Conservation (phyloP, 2,113 vertebrate species). For the Mandrillus leucophaeus region DNA sequence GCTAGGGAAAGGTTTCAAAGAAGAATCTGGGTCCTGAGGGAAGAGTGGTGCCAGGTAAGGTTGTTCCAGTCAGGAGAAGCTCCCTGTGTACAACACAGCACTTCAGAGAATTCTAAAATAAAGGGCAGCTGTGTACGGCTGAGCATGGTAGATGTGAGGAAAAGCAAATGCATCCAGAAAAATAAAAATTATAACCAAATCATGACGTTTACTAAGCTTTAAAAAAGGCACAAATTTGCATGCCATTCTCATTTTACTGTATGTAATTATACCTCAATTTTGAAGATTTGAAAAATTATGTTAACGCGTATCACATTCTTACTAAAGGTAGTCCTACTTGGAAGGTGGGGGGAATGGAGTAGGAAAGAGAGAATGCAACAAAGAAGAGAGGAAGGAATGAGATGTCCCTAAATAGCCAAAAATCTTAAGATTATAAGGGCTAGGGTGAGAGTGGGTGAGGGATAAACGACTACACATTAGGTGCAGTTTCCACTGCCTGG, state of each 20-base stretch:
- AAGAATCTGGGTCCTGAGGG: not conserved
- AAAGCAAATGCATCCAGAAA: not conserved
- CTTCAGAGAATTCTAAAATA: not conserved
- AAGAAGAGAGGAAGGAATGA: not conserved
- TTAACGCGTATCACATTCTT: not conserved
- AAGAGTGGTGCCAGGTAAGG: not conserved
- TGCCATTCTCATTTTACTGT: not conserved
- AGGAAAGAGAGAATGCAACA: not conserved
- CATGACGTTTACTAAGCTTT: not conserved
- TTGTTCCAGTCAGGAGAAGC: not conserved
- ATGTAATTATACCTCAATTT: not conserved
- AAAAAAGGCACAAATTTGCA: not conserved
- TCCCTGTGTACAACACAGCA: not conserved
- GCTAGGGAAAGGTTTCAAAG: not conserved
- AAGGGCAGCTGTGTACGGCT: not conserved
- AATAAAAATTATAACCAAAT: not conserved
- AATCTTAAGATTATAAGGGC: not conserved
- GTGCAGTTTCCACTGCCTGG: too few relatives aligned
- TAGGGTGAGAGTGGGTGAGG: too few relatives aligned
- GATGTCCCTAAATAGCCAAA: not conserved
- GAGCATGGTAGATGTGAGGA: not conserved
- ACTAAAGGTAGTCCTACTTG: not conserved
- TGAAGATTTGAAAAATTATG: not conserved
- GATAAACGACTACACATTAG: too few relatives aligned
- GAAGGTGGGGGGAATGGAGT: not conserved